Evolutionary conservation across 2,113 vertebrate genomes (phyloP).

Genomic region (Tyrannus savana): DNA sequence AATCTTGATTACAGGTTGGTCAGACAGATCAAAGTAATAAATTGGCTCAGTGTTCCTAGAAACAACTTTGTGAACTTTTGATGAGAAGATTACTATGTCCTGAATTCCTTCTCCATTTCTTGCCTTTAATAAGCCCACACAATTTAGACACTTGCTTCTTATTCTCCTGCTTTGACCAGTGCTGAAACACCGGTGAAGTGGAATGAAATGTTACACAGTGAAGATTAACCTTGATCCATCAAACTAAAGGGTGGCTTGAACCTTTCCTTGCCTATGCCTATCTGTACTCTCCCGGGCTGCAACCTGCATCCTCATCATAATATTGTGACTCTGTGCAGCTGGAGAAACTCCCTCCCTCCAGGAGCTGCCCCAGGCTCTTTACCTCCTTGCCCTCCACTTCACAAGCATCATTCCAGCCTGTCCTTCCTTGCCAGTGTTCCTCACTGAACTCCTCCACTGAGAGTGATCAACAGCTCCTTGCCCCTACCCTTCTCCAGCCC

Average conservation of each 20-base stretch:
- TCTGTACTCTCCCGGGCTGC: not conserved
- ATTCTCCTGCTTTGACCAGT: not conserved
- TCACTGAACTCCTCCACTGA: not conserved
- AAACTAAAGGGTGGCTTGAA: not conserved
- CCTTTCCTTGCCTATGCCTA: not conserved
- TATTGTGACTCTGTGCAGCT: not conserved
- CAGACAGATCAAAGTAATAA: constrained; percentile 37
- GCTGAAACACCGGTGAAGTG: not conserved
- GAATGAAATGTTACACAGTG: not conserved
- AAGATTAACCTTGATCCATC: not conserved
- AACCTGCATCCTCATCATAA: not conserved
- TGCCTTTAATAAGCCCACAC: not conserved
- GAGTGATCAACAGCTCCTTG: not conserved
- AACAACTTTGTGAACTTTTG: constrained; percentile 15
- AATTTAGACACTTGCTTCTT: not conserved
- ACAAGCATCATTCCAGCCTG: not conserved
- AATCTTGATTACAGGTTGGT: constrained; percentile 36
- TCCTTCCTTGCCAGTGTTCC: not conserved
- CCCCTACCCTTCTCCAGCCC: not conserved
- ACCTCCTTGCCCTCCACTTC: not conserved
- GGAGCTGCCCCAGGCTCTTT: not conserved
- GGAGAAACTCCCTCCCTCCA: not conserved
- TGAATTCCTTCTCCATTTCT: not conserved
- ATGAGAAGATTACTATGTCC: not conserved
- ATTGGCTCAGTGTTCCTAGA: constrained; percentile 33